A percentile compares a stretch with the other conserved stretches of the same genome.
phyloP scores from a whole-genome alignment of 2,113 vertebrate species.

The Apteryx owenii region DNA sequence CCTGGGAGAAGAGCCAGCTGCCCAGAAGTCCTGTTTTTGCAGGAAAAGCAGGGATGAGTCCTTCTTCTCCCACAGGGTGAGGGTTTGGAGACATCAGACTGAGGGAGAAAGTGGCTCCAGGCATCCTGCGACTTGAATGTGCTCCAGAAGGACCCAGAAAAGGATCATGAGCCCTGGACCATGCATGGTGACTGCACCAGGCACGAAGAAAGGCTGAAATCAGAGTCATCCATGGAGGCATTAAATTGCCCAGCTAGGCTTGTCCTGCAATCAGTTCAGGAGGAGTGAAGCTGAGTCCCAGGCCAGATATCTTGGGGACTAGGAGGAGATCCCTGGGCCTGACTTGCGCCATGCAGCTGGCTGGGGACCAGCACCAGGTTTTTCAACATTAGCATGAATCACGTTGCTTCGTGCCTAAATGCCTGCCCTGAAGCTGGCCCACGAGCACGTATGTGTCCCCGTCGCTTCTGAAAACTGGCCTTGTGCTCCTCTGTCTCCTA shows the following conservation, averaged over 20 bases:
- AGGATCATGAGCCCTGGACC: background rate
- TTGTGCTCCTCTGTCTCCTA: background rate
- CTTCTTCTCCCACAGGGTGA: background rate
- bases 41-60: background rate
- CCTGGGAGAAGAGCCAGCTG: background rate
- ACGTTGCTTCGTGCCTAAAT: accelerated
- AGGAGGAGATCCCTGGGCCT: background rate
- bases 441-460: accelerated
- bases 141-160: background rate
- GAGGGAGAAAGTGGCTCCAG: background rate
- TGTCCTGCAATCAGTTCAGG: background rate
- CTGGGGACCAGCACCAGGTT: background rate
- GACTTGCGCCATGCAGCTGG: accelerated
- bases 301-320: accelerated
- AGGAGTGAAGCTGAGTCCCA: background rate
- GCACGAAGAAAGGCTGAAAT: background rate
- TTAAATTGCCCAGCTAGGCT: background rate
- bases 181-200: accelerated
- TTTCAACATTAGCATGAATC: background rate
- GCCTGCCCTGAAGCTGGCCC: background rate
- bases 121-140: background rate
- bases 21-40: background rate
- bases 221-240: accelerated
- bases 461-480: background rate
- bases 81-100: background rate